phyloP scores from a whole-genome alignment of 1,140 invertebrate genomes.

The Formica selysi region DNA sequence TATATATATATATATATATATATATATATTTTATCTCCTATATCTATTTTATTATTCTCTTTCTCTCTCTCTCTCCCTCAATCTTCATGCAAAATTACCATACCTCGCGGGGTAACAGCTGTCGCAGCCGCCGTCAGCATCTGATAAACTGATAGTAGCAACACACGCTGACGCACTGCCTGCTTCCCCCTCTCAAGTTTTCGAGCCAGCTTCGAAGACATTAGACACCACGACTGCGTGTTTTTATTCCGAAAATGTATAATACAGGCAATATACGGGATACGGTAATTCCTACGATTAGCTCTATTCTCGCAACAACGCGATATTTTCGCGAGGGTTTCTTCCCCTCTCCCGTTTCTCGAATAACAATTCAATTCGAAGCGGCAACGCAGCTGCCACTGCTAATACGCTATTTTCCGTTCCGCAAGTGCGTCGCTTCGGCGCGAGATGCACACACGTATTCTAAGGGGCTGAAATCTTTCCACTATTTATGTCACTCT shows the following conservation, averaged over 20 bases:
- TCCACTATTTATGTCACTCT: slow-evolving; percentile 7
- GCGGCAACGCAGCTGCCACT: slow-evolving; percentile 37
- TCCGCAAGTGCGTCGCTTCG: slow-evolving; percentile 12
- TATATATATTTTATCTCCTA: too few relatives aligned
- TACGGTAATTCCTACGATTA: slow-evolving; percentile 29
- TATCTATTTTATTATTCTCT: slow-evolving; percentile 42
- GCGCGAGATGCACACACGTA: background rate
- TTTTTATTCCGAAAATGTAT: slow-evolving; percentile 32
- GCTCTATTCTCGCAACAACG: slow-evolving; percentile 5
- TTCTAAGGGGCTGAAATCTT: slow-evolving; percentile 12
- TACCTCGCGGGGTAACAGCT: slow-evolving; percentile 83
- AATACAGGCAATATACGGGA: slow-evolving; percentile 13
- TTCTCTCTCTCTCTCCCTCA: slow-evolving; percentile 21
- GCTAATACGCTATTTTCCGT: slow-evolving; percentile 52
- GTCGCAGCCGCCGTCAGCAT: slow-evolving; percentile 79
- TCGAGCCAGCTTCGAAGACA: background rate
- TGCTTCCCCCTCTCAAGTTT: background rate
- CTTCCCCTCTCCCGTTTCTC: slow-evolving; percentile 28
- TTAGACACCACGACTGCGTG: background rate
- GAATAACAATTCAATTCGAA: slow-evolving; percentile 55
- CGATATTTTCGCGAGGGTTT: slow-evolving; percentile 26
- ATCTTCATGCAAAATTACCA: slow-evolving; percentile 81
- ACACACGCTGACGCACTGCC: slow-evolving; percentile 67
- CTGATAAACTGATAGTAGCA: slow-evolving; percentile 86
- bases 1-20: background rate